Evolutionary conservation across 2,888 invertebrate genomes (phyloP).

Genomic region (Lasioglossum villosulum): DNA sequence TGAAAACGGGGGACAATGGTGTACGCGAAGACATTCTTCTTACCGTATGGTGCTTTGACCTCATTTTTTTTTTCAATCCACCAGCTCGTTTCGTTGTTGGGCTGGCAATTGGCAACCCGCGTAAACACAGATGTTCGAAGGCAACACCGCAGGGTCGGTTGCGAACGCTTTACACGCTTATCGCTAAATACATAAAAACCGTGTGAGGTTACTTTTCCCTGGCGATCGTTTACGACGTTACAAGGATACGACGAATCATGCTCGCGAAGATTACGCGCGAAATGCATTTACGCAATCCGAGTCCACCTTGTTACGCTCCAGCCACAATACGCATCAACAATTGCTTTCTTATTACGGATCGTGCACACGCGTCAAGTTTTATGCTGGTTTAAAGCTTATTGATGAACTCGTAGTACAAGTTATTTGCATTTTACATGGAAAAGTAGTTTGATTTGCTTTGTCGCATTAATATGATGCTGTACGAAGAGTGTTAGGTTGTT

Average conservation of each 20-base stretch:
- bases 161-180: slow-evolving; percentile 29
- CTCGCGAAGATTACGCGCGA: neutral
- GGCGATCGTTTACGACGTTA: neutral
- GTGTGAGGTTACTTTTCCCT: neutral
- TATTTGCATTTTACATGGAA: neutral
- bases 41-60: slow-evolving; percentile 29
- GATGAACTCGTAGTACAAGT: neutral
- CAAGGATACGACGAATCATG: slow-evolving; percentile 14
- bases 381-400: neutral
- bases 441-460: neutral
- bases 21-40: slow-evolving; percentile 2
- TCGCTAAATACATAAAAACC: slow-evolving; percentile 25
- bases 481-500: no score
- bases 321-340: neutral
- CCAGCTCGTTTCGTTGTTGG: neutral
- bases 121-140: slow-evolving; percentile 64
- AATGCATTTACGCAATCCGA: slow-evolving; percentile 14
- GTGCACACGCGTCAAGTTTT: neutral
- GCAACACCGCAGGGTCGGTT: slow-evolving; percentile 5
- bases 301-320: neutral
- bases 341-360: neutral
- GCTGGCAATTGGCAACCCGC: slow-evolving; percentile 21
- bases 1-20: neutral
- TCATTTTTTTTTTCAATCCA: neutral
- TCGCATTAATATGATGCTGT: neutral